phyloP scores from a whole-genome alignment of 2,888 invertebrate species.

The Euplexia lucipara region DNA sequence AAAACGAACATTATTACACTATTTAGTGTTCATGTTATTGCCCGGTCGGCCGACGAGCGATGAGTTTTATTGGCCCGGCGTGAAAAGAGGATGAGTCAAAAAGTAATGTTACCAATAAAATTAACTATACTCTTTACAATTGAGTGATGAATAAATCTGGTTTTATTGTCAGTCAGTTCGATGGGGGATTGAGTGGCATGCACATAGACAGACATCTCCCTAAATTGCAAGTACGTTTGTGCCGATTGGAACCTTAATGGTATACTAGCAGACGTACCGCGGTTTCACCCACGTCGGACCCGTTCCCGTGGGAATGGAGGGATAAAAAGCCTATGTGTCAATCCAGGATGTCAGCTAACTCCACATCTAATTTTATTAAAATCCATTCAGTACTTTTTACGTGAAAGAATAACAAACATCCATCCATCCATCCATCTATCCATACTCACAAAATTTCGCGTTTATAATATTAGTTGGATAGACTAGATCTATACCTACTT shows the following conservation, averaged over 20 bases:
- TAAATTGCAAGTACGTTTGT: constrained; percentile 2
- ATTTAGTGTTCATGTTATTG: constrained; percentile 87
- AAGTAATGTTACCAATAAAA: constrained; percentile 64
- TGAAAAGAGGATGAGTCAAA: constrained; percentile 58
- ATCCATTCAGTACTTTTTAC: no score
- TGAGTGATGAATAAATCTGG: constrained; percentile 64
- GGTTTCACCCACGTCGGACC: no score
- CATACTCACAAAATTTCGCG: no score
- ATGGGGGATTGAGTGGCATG: constrained; percentile 30
- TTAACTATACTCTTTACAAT: constrained; percentile 66
- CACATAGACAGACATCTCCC: background rate
- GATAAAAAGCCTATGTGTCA: no score
- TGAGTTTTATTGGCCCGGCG: constrained; percentile 59
- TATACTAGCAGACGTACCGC: no score
- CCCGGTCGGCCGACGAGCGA: constrained; percentile 65
- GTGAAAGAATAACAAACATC: no score
- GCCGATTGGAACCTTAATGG: background rate
- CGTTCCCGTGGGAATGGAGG: no score
- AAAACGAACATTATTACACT: constrained; percentile 84
- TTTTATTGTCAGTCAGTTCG: constrained; percentile 53
- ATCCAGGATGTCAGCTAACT: no score
- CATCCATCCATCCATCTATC: no score
- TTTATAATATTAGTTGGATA: no score
- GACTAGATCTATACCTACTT: no score
- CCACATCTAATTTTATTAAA: no score